These are phyloP conservation scores for Asbolus verrucosus DNA, from an alignment of 1,140 invertebrate species.

Conservation along the genomic window DNA sequence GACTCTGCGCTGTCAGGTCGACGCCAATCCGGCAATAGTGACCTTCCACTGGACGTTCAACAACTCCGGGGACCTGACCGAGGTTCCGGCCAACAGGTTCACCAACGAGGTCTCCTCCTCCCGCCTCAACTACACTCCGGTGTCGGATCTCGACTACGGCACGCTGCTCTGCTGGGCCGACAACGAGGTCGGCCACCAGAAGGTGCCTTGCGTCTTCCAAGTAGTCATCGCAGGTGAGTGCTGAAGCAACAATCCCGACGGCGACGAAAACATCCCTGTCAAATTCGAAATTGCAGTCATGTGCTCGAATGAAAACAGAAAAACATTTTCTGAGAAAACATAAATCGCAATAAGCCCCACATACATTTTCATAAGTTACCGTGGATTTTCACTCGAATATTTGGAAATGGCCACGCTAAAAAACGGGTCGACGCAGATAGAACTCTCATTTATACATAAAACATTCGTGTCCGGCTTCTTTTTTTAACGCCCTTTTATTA, in stretches of 20 bases:
- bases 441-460: constrained; percentile 35
- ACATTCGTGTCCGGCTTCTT: constrained; percentile 23
- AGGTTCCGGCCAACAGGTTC: constrained; percentile 76
- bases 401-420: constrained; percentile 18
- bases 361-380: constrained; percentile 40
- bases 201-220: constrained; percentile 88
- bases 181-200: constrained; percentile 85
- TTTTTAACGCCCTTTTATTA: constrained; percentile 5
- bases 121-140: constrained; percentile 86
- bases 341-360: constrained; percentile 27
- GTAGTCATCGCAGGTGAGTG: constrained; percentile 78
- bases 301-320: constrained; percentile 18
- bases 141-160: constrained; percentile 88
- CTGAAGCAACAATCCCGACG: too few species aligned
- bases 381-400: constrained; percentile 31
- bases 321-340: constrained; percentile 33
- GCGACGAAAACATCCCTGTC: neutral
- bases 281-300: constrained; percentile 6
- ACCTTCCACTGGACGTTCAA: constrained; percentile 92
- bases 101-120: constrained; percentile 77
- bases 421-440: constrained; percentile 17
- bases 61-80: constrained; percentile 84
- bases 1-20: constrained; percentile 83
- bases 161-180: constrained; percentile 86
- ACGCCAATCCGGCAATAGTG: constrained; percentile 83